Conservation (phyloP, 2,113 vertebrate species). For the Gadus chalcogrammus region DNA sequence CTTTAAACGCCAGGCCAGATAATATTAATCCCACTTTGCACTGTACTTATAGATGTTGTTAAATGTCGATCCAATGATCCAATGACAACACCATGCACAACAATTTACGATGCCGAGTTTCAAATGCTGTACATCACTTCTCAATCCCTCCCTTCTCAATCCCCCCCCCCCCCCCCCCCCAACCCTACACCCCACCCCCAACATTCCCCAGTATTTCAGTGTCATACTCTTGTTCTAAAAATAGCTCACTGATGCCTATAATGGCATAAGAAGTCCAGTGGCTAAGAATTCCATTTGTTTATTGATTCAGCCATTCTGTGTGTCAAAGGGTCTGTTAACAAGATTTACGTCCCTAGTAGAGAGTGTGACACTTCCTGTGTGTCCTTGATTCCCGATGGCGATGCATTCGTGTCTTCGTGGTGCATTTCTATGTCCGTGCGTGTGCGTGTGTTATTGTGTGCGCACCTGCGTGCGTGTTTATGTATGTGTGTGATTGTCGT, state of each 20-base stretch:
- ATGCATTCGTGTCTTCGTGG: neutral
- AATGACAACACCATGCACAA: no score
- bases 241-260: constrained; percentile 24
- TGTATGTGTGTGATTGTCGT: constrained; percentile 17
- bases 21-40: no score
- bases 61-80: no score
- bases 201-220: constrained; percentile 13
- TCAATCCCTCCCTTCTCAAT: constrained; percentile 29
- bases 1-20: no score
- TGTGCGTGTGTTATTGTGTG: neutral
- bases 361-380: constrained; percentile 38
- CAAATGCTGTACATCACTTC: neutral
- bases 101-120: no score
- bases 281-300: constrained; percentile 36
- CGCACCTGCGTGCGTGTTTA: neutral
- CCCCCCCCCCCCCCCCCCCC: constrained; percentile 17
- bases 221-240: constrained; percentile 32
- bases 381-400: constrained; percentile 52
- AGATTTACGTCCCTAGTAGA: constrained; percentile 42
- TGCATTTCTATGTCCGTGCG: neutral
- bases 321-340: constrained; percentile 32
- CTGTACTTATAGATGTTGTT: no score
- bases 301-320: constrained; percentile 42
- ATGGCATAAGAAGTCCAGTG: constrained; percentile 12
- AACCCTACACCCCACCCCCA: constrained; percentile 12